phyloP scores from a whole-genome alignment of 2,113 vertebrate species.

The Ariopsis seemanni region DNA sequence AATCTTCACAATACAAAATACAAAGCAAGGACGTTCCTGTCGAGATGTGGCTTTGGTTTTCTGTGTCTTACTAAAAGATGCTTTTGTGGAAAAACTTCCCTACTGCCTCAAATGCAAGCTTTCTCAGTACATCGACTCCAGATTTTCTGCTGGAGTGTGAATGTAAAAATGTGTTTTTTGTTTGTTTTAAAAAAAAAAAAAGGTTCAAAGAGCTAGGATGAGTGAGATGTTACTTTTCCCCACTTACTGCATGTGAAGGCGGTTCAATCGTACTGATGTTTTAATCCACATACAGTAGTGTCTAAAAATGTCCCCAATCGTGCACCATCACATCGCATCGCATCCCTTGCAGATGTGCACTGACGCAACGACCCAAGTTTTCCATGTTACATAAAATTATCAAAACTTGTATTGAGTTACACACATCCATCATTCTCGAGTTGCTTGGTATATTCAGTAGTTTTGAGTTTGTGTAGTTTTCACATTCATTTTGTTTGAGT shows the following conservation, averaged over 20 bases:
- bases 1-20: neutral
- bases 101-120: neutral
- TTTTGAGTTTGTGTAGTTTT: constrained; percentile 15
- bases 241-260: neutral
- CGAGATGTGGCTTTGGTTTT: neutral
- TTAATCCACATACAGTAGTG: neutral
- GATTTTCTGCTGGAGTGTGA: constrained; percentile 6
- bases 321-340: neutral
- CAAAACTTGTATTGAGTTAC: constrained; percentile 24
- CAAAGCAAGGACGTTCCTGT: neutral
- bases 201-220: neutral
- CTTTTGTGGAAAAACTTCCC: neutral
- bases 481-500: constrained; percentile 44
- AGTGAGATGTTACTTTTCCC: neutral
- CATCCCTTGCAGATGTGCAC: neutral
- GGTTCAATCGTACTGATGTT: neutral
- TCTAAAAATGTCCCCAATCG: neutral
- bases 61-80: neutral
- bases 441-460: constrained; percentile 6
- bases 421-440: neutral
- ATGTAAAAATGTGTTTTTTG: neutral
- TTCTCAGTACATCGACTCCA: neutral
- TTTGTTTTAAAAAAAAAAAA: neutral
- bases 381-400: constrained; percentile 61
- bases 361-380: constrained; percentile 31